Evolutionary conservation across 2,888 invertebrate species (phyloP), one percentile per base, ranked within the genome.

Genomic region (Oscheius sp.): DNA sequence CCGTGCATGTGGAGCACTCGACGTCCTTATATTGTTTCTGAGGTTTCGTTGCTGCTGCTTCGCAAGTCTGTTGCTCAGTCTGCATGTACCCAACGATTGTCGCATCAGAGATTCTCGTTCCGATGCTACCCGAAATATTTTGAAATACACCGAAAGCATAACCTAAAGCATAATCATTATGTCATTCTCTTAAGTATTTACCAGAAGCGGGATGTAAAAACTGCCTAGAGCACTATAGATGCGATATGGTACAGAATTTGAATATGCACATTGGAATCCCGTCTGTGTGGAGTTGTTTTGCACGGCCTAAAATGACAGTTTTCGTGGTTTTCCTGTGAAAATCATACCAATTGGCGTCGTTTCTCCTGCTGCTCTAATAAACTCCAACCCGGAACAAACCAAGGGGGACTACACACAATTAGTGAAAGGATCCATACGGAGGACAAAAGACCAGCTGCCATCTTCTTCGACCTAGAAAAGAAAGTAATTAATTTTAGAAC

Each of bases 171-270:
- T 76, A 10, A 11, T 37, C 50, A 72, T 2, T 11, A 13, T 10
- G 50, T 5, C 10, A 2, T 3, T 11, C 9, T 35, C 13, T 9
- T 50, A 50, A n/a, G 5, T 10, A 53, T 78, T 74, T 63, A 87
- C 89, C 58, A 89, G 74, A 58, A 90, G 80, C 1, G 90, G 90
- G 37, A 90, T 84, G 80, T 90, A 90, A 81, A 91, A 90, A 29
- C 90, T 90, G 0, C 91, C 91, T 37, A 90, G 80, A 4, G 91
- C 90, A 11, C 91, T 89, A 83, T 90, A 90, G 60, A 90, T 87
- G 21, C 90, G 86, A 79, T 90, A 90, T n/a, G 86, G 78, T 7
- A 87, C 80, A 2, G 87, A 86, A n/a, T 80, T 81, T 5, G 87
- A 85, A 74, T 89, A 89, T 53, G 78, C 86, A 79, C 89, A 89